phyloP scores from a whole-genome alignment of 2,888 invertebrate species.

The Tuta absoluta region DNA sequence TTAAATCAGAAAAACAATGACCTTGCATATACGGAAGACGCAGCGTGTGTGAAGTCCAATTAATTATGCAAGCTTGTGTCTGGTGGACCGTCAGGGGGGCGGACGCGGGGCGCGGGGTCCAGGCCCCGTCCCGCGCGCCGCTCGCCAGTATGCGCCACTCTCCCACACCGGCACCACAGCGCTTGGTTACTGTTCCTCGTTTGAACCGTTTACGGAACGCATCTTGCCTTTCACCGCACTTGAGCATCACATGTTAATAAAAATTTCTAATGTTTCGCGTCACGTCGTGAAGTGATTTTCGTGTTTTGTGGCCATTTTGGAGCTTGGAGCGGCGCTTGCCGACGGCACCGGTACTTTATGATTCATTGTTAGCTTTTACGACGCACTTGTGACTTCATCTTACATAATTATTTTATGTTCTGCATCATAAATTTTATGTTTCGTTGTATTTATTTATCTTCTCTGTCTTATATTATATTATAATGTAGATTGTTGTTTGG shows the following conservation, averaged over 20 bases:
- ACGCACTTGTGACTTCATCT: slow-evolving; percentile 29
- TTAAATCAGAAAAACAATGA: slow-evolving; percentile 62
- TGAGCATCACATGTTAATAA: slow-evolving; percentile 61
- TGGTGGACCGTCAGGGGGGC: slow-evolving; percentile 49
- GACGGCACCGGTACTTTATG: slow-evolving; percentile 63
- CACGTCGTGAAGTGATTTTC: slow-evolving; percentile 75
- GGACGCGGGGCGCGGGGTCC: slow-evolving; percentile 36
- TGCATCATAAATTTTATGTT: slow-evolving; percentile 31
- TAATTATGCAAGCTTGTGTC: slow-evolving; percentile 77
- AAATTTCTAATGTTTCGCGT: slow-evolving; percentile 63
- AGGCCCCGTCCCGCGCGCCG: slow-evolving; percentile 41
- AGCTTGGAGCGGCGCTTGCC: slow-evolving; percentile 51
- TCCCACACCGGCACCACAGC: slow-evolving; percentile 73
- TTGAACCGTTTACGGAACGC: slow-evolving; percentile 68
- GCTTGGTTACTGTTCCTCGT: slow-evolving; percentile 67
- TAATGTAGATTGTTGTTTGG: too few species aligned
- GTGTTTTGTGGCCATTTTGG: slow-evolving; percentile 73
- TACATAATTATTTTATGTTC: slow-evolving; percentile 31
- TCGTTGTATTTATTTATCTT: slow-evolving; percentile 26
- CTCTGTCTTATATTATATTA: background rate
- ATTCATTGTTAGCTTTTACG: slow-evolving; percentile 63
- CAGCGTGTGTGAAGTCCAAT: slow-evolving; percentile 70
- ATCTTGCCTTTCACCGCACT: slow-evolving; percentile 76
- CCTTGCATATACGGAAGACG: slow-evolving; percentile 71
- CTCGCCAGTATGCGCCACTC: slow-evolving; percentile 76